Conservation (phyloP, 2,888 invertebrate species). For the Prosopocoilus inquinatus region DNA sequence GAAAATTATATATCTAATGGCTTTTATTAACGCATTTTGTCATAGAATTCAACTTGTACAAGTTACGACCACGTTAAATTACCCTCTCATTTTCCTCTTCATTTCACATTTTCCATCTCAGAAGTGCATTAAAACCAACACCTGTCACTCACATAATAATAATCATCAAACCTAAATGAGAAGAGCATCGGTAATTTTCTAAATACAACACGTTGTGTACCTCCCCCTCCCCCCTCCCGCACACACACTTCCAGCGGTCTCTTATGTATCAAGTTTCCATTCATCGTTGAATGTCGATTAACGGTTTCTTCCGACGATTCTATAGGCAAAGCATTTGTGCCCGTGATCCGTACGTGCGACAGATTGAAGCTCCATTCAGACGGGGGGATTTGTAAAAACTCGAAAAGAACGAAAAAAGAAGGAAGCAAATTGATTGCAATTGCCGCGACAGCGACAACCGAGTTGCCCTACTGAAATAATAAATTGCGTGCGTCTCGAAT, state of each 20-base stretch:
- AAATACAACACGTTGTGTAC: too few relatives aligned
- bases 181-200: too few relatives aligned
- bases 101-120: too few relatives aligned
- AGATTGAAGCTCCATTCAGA: slow-evolving; percentile 15
- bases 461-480: slow-evolving; percentile 34
- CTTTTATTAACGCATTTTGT: background rate
- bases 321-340: slow-evolving; percentile 16
- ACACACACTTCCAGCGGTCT: background rate
- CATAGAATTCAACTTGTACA: background rate
- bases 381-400: slow-evolving; percentile 26
- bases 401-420: slow-evolving; percentile 27
- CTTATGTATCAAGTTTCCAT: background rate
- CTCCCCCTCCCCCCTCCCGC: background rate
- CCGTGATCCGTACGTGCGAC: slow-evolving; percentile 15
- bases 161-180: too few relatives aligned
- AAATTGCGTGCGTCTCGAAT: slow-evolving; percentile 36
- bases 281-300: slow-evolving; percentile 1
- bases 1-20: background rate
- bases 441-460: slow-evolving; percentile 32
- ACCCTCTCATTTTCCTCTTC: background rate
- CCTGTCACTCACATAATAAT: too few relatives aligned
- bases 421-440: slow-evolving; percentile 40
- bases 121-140: too few relatives aligned
- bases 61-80: background rate
- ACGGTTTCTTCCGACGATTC: slow-evolving; percentile 4